These are phyloP conservation scores for Capitella teleta DNA, from an alignment of 1,140 invertebrate genomes.

Conservation along the genomic window DNA sequence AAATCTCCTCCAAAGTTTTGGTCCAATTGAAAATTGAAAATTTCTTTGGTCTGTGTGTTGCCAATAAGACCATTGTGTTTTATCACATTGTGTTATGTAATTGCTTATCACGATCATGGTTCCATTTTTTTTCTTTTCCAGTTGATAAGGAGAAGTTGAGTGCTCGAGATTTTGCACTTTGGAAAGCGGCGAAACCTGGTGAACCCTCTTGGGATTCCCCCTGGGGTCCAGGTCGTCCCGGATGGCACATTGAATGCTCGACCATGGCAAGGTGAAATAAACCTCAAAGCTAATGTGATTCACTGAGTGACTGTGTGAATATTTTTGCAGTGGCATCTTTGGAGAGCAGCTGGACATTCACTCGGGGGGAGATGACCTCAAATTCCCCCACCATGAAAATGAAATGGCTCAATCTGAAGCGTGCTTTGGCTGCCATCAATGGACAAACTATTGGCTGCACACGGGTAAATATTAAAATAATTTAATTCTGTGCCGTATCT, in stretches of 20 bases:
- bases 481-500: not conserved
- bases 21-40: too few relatives aligned
- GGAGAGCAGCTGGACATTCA: constrained; percentile 85
- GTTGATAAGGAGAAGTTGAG: constrained; percentile 65
- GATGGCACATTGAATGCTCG: constrained; percentile 99
- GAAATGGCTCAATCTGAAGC: constrained; percentile 91
- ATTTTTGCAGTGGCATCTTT: constrained; percentile 50
- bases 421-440: not conserved
- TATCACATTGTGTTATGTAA: too few relatives aligned
- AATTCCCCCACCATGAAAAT: constrained; percentile 99
- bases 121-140: not conserved
- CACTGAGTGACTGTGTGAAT: too few relatives aligned
- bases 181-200: constrained; percentile 92
- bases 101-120: too few relatives aligned
- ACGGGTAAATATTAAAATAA: not conserved
- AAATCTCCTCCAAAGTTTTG: too few relatives aligned
- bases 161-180: constrained; percentile 89
- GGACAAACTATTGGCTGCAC: not conserved
- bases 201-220: constrained; percentile 95
- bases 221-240: constrained; percentile 74
- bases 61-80: too few relatives aligned
- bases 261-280: constrained; percentile 91
- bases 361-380: constrained; percentile 92
- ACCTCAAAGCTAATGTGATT: constrained; percentile 53
- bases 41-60: too few relatives aligned